These are phyloP conservation scores for Coregonus ussuriensis DNA, from an alignment of 2,797 vertebrate species.

Conservation along the genomic window DNA sequence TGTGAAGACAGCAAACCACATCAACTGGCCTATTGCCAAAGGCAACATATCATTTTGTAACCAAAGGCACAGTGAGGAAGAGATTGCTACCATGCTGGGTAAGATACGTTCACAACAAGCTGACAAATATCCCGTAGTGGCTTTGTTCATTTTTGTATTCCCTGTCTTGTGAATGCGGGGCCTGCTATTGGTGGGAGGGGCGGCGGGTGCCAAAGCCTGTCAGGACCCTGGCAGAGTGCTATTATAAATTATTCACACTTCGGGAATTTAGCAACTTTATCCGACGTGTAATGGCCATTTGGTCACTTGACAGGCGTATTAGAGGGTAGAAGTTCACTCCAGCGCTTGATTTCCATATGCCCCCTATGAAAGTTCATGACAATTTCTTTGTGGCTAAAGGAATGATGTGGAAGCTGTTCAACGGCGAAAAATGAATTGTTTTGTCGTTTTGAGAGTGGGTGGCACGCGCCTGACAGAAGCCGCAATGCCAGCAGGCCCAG, in stretches of 20 bases:
- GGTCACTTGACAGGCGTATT: conserved; percentile 1
- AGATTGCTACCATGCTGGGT: neutral
- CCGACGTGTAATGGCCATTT: neutral
- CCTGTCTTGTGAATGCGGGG: neutral
- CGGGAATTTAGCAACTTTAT: neutral
- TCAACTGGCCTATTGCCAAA: neutral
- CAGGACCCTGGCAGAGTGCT: neutral
- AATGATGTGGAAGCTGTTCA: neutral
- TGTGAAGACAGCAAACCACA: neutral
- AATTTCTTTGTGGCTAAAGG: conserved; percentile 1
- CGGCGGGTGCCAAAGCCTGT: neutral
- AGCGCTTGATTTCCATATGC: neutral
- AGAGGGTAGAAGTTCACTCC: neutral
- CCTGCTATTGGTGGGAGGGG: neutral
- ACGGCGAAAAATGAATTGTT: neutral
- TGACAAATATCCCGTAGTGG: neutral
- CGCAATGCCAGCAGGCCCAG: neutral
- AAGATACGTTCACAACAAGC: neutral
- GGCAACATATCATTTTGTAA: neutral
- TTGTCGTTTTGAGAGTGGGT: neutral
- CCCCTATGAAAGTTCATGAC: neutral
- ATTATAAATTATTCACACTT: conserved; percentile 12
- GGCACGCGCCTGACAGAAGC: neutral
- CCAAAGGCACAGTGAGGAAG: neutral
- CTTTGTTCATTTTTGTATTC: neutral